These are phyloP conservation scores for Mesitornis unicolor DNA, from an alignment of 2,113 vertebrate genomes.

Conservation along the genomic window DNA sequence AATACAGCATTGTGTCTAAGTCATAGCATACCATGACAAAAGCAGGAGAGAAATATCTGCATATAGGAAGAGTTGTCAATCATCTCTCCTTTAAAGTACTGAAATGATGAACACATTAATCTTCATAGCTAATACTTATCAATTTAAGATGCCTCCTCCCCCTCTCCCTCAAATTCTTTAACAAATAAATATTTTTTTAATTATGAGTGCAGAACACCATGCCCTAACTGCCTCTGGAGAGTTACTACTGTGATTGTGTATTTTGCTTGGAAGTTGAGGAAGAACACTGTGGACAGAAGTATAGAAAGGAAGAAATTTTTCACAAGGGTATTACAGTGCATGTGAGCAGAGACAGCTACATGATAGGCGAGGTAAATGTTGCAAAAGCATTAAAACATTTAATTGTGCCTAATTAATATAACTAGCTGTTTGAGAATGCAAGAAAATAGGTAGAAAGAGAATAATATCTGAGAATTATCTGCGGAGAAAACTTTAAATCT, in stretches of 20 bases:
- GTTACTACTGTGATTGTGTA: neutral
- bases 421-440: neutral
- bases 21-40: neutral
- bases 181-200: neutral
- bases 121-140: neutral
- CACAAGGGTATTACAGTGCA: neutral
- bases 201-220: neutral
- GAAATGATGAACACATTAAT: neutral
- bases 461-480: neutral
- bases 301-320: neutral
- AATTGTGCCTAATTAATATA: neutral
- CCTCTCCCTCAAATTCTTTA: neutral
- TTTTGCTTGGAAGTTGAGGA: neutral
- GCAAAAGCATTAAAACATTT: rapidly evolving
- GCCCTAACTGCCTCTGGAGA: neutral
- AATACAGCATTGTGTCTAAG: neutral
- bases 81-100: neutral
- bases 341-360: neutral
- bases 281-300: neutral
- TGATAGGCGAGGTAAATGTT: neutral
- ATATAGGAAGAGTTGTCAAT: neutral
- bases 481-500: neutral
- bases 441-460: neutral
- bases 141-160: neutral
- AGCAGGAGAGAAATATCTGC: neutral